Conservation (phyloP, 1,140 invertebrate species). For the Drosophila sechellia region DNA sequence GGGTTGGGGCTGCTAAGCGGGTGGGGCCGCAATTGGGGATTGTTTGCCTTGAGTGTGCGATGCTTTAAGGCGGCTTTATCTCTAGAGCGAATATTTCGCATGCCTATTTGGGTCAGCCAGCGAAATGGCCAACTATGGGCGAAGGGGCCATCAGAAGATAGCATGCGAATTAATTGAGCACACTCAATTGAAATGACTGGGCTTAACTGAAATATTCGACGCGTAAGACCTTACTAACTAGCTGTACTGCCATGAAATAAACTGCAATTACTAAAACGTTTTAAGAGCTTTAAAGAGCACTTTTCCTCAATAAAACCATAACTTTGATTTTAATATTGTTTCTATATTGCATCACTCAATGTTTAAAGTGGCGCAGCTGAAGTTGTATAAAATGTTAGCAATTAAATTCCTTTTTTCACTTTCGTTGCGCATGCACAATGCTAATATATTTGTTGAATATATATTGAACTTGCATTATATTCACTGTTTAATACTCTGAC, state of each 20-base stretch:
- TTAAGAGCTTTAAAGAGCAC: not conserved
- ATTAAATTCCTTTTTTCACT: conserved; percentile 56
- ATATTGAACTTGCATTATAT: not conserved
- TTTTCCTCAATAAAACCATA: not conserved
- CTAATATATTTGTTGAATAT: not conserved
- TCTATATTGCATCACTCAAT: conserved; percentile 8
- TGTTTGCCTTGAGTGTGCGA: conserved; percentile 46
- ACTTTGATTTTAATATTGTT: not conserved
- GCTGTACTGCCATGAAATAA: not conserved
- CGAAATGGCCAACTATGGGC: conserved; percentile 8
- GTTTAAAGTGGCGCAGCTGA: conserved; percentile 15
- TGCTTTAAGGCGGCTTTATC: conserved; percentile 37
- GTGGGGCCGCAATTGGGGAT: conserved; percentile 37
- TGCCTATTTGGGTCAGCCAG: conserved; percentile 52
- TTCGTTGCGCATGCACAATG: conserved; percentile 46
- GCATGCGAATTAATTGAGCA: conserved; percentile 41
- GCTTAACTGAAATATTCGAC: conserved; percentile 16
- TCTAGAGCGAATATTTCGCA: conserved; percentile 47
- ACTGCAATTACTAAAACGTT: conserved; percentile 4
- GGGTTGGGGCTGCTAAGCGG: conserved; percentile 34
- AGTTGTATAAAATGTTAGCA: conserved; percentile 22
- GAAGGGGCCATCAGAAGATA: conserved; percentile 10
- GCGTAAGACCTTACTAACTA: conserved; percentile 17
- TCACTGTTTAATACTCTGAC: conserved; percentile 43
- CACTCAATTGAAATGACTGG: conserved; percentile 13